These are phyloP conservation scores for Rhagologus leucostigma DNA, from an alignment of 2,113 vertebrate species.

Conservation along the genomic window DNA sequence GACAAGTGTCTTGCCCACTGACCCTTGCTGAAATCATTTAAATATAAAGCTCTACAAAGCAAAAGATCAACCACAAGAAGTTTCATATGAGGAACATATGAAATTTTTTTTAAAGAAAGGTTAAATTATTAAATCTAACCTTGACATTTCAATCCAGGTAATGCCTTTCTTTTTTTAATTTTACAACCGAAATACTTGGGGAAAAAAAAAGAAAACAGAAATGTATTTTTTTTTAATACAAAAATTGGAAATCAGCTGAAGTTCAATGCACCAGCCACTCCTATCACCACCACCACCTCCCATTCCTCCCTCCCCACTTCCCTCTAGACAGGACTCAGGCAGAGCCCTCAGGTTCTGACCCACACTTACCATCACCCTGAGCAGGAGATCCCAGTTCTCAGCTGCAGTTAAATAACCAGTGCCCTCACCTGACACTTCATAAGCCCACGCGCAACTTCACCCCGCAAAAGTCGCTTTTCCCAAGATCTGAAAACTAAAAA, in stretches of 20 bases:
- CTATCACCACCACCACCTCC: not conserved
- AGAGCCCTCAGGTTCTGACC: not conserved
- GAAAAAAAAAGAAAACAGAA: not conserved
- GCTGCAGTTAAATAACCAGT: not conserved
- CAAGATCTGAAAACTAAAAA: not conserved
- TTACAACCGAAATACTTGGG: not conserved
- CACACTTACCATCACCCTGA: not conserved
- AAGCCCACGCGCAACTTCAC: not conserved
- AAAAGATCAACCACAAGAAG: not conserved
- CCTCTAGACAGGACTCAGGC: not conserved
- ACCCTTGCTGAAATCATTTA: not conserved
- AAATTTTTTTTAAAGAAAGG: not conserved
- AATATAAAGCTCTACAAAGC: not conserved
- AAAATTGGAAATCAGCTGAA: not conserved
- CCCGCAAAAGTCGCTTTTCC: not conserved
- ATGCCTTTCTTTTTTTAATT: not conserved
- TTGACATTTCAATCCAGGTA: not conserved
- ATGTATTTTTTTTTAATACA: not conserved
- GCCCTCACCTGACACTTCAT: not conserved
- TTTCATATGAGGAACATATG: not conserved
- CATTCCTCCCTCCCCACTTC: not conserved
- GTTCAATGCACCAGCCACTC: accelerated
- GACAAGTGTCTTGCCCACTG: not conserved
- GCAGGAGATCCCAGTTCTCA: not conserved
- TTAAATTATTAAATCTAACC: not conserved